Conservation (phyloP, 2,888 invertebrate genomes). For the Drosophila kokeensis region DNA sequence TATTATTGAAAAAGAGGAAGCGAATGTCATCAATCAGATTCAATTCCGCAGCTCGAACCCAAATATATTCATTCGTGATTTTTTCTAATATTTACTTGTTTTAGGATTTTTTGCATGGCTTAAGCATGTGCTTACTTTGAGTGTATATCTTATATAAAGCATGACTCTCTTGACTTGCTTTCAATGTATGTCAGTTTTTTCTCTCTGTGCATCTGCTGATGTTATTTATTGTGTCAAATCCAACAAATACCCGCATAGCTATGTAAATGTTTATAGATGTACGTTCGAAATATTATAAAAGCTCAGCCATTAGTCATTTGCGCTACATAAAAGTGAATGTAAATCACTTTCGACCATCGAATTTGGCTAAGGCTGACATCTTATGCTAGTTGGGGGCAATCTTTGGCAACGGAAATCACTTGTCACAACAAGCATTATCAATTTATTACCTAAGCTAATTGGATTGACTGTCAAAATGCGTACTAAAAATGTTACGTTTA, state of each 20-base stretch:
- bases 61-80: background rate
- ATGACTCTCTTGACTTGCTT: background rate
- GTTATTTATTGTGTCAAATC: conserved; percentile 30
- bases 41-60: background rate
- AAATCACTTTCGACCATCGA: conserved; percentile 59
- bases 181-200: background rate
- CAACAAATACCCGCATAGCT: conserved; percentile 28
- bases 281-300: conserved; percentile 11
- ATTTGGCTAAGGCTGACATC: conserved; percentile 33
- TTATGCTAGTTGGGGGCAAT: conserved; percentile 31
- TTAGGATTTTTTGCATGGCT: too few relatives aligned
- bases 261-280: background rate
- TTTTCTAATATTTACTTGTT: too few relatives aligned
- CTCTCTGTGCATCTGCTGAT: background rate
- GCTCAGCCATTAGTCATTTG: conserved; percentile 42
- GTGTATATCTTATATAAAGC: background rate
- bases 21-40: background rate
- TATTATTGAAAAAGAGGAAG: background rate
- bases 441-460: conserved; percentile 40
- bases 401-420: conserved; percentile 62
- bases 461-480: conserved; percentile 26
- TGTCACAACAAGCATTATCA: conserved; percentile 58
- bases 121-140: background rate
- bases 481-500: conserved; percentile 18
- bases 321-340: conserved; percentile 69